phyloP scores from a whole-genome alignment of 2,888 invertebrate genomes.

The Trissolcus japonicus region DNA sequence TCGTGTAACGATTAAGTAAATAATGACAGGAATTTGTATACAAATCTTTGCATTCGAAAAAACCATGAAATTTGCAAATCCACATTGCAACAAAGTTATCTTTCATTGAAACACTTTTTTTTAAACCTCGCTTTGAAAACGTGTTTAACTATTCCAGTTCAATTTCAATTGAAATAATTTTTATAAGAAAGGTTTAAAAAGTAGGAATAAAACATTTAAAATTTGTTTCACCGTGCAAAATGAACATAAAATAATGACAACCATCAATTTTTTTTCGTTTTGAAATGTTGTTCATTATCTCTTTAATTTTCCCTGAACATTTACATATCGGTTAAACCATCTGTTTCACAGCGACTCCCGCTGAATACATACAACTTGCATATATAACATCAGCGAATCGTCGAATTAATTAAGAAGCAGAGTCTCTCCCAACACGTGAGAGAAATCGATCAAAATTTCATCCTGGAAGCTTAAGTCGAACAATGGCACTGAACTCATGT shows the following conservation, averaged over 20 bases:
- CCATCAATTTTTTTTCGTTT: neutral
- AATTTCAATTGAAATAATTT: too few species aligned
- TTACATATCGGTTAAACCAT: constrained; percentile 11
- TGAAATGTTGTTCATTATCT: neutral
- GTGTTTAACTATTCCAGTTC: too few species aligned
- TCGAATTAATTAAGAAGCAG: constrained; percentile 12
- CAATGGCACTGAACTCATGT: too few species aligned
- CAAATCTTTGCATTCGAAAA: constrained; percentile 2
- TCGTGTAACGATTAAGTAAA: constrained; percentile 22
- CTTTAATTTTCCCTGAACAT: neutral
- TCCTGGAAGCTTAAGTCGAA: too few species aligned
- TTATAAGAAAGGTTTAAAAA: too few species aligned
- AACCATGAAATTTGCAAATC: too few species aligned
- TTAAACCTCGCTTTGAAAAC: too few species aligned
- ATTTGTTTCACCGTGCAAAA: too few species aligned
- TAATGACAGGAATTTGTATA: too few species aligned
- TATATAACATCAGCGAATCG: constrained; percentile 12
- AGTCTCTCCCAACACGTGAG: neutral
- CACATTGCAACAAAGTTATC: too few species aligned
- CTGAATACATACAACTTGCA: constrained; percentile 17
- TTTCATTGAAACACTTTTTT: too few species aligned
- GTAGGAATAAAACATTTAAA: too few species aligned
- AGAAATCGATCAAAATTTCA: neutral
- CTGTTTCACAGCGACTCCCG: constrained; percentile 15
- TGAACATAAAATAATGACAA: neutral